A percentile compares a stretch with the other conserved stretches of the same genome.
phyloP scores from a whole-genome alignment of 2,797 vertebrate species.

The Anomalospiza imberbis region DNA sequence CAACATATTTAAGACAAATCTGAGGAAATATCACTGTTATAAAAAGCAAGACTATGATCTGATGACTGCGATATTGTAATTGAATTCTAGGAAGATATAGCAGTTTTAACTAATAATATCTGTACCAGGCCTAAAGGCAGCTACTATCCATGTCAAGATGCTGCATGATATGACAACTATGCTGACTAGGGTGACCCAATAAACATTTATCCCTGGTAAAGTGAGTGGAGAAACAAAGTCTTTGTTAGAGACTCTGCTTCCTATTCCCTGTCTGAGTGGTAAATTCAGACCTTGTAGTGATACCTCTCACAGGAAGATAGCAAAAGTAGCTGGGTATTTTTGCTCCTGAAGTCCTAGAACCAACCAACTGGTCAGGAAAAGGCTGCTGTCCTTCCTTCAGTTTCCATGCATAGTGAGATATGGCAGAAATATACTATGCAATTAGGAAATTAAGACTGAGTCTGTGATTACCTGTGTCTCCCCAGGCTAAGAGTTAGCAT shows the following conservation, averaged over 20 bases:
- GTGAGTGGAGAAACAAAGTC: background rate
- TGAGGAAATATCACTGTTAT: background rate
- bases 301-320: background rate
- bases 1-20: conserved; percentile 4
- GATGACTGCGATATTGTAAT: background rate
- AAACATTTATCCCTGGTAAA: background rate
- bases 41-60: background rate
- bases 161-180: background rate
- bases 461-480: conserved; percentile 19
- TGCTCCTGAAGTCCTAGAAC: background rate
- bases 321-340: background rate
- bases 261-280: background rate
- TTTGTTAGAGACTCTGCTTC: background rate
- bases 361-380: background rate
- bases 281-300: background rate
- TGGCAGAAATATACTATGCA: background rate
- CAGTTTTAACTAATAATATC: background rate
- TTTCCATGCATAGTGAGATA: background rate
- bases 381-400: background rate
- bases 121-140: background rate
- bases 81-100: background rate
- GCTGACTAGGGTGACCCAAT: background rate
- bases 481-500: background rate
- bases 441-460: conserved; percentile 8
- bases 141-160: background rate